These are phyloP conservation scores for Phyllotis vaccarum DNA, from an alignment of 2,797 vertebrate species.

Conservation along the genomic window DNA sequence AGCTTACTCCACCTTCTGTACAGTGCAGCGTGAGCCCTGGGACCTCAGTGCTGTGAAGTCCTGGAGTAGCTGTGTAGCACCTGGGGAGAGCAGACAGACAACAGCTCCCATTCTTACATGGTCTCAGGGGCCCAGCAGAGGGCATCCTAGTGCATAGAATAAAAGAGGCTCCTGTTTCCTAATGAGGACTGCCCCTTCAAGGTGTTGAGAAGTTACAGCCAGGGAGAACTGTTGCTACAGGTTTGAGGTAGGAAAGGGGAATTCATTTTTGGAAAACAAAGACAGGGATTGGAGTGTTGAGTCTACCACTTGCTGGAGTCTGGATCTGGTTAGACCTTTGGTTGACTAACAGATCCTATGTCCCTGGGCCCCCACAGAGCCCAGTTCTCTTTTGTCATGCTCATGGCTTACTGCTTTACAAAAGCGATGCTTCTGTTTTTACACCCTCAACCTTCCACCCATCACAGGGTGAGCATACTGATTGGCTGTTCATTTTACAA, in stretches of 20 bases:
- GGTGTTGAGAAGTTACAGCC: not conserved
- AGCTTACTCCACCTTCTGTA: not conserved
- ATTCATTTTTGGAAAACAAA: not conserved
- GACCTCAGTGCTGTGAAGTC: rapidly evolving
- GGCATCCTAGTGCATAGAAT: not conserved
- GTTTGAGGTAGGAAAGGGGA: not conserved
- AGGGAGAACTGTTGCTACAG: not conserved
- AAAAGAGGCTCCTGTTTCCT: rapidly evolving
- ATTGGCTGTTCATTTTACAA: not conserved
- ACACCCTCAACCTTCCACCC: no score
- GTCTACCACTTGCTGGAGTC: no score
- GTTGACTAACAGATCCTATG: no score
- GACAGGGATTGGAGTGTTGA: not conserved
- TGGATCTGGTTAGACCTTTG: not conserved
- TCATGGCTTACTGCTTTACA: rapidly evolving
- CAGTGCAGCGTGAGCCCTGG: not conserved
- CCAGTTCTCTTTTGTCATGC: rapidly evolving
- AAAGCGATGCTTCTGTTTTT: rapidly evolving
- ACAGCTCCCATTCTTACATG: not conserved
- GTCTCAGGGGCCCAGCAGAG: not conserved
- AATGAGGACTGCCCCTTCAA: no score
- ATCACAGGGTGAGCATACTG: not conserved
- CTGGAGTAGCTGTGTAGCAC: not conserved
- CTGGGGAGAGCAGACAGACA: no score
- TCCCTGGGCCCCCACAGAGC: not conserved